Percentiles rank a stretch among this genome's conserved stretches.
Evolutionary conservation across 2,888 invertebrate genomes (phyloP).

Genomic region (Megaustenia siamemsis): DNA sequence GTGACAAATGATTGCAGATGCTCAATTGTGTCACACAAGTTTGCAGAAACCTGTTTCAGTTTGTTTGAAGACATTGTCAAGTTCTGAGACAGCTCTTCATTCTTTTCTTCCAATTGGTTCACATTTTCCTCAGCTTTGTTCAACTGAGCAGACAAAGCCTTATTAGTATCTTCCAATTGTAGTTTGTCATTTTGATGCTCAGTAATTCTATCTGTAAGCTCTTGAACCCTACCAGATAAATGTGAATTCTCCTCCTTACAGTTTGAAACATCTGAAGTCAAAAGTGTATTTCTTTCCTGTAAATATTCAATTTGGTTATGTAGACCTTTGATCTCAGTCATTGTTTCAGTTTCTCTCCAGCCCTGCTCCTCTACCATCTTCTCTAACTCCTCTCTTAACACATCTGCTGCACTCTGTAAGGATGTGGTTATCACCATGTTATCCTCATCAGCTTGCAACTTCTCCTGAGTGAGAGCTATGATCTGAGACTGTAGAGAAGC

Average conservation of each 20-base stretch:
- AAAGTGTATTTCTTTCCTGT: not conserved
- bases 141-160: conserved; percentile 7
- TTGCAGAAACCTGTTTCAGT: conserved; percentile 37
- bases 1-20: conserved; percentile 47
- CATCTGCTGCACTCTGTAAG: conserved; percentile 43
- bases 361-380: conserved; percentile 56
- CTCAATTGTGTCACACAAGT: conserved; percentile 45
- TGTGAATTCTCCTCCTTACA: not conserved
- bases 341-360: conserved; percentile 41
- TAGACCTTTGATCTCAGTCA: conserved; percentile 5
- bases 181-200: conserved; percentile 26
- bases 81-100: conserved; percentile 33
- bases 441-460: conserved; percentile 40
- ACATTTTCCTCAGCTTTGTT: conserved; percentile 24
- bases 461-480: conserved; percentile 25
- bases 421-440: conserved; percentile 34
- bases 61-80: conserved; percentile 44
- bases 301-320: conserved; percentile 14
- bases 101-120: not conserved
- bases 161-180: conserved; percentile 42
- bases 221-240: conserved; percentile 16
- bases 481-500: conserved; percentile 40
- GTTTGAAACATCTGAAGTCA: conserved; percentile 19
- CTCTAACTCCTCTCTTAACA: conserved; percentile 48
- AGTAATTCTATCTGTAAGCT: conserved; percentile 22